These are phyloP conservation scores for Muraenolepis orangiensis DNA, from an alignment of 2,797 vertebrate species.

Conservation along the genomic window DNA sequence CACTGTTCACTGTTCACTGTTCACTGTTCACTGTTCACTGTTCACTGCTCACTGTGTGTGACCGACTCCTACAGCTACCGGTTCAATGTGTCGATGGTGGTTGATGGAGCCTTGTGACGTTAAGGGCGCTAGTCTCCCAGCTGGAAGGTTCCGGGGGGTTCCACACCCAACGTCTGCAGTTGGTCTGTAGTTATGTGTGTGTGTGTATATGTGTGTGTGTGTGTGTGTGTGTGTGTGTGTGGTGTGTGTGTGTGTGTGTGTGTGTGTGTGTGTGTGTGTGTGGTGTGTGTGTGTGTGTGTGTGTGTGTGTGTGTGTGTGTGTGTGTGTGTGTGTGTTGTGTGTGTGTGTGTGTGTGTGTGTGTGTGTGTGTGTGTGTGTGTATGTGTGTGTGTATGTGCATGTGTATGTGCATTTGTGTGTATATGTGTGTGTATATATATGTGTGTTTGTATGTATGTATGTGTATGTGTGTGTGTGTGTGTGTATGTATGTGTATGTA, in stretches of 20 bases:
- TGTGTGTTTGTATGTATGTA: background rate
- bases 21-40: background rate
- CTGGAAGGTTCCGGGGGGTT: too few species aligned
- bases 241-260: too few species aligned
- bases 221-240: too few species aligned
- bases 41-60: too few species aligned
- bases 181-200: background rate
- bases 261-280: constrained; percentile 1
- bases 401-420: background rate
- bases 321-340: background rate
- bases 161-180: too few species aligned
- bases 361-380: constrained; percentile 3
- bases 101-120: too few species aligned
- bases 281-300: background rate
- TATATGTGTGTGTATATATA: background rate
- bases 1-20: background rate
- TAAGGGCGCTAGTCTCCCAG: too few species aligned
- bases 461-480: background rate
- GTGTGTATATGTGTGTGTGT: too few species aligned
- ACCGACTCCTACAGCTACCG: too few species aligned
- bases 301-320: background rate
- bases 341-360: background rate
- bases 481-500: background rate
- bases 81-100: background rate
- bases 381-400: background rate